Evolutionary conservation across 2,888 invertebrate genomes (phyloP).

Genomic region (Scaeva pyrastri): DNA sequence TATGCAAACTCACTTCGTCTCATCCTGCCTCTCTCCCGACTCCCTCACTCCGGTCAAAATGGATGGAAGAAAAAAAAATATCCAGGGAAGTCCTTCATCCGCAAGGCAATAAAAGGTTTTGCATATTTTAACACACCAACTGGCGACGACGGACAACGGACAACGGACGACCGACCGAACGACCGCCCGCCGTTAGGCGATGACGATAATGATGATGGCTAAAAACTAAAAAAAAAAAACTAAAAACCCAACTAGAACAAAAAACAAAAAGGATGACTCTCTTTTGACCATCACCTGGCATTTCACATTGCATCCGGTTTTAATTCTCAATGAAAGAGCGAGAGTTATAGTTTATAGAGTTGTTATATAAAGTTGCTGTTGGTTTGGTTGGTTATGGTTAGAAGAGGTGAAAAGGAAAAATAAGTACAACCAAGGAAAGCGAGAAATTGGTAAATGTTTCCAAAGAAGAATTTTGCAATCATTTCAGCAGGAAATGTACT

Average conservation of each 20-base stretch:
- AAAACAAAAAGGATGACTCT: conserved; percentile 29
- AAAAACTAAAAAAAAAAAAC: too few species aligned
- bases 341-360: conserved; percentile 26
- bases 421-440: background rate
- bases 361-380: background rate
- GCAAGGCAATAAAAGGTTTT: conserved; percentile 69
- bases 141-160: background rate
- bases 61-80: conserved; percentile 5
- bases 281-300: conserved; percentile 70
- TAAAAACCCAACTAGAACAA: too few species aligned
- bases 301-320: conserved; percentile 64
- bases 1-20: conserved; percentile 19
- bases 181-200: background rate
- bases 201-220: conserved; percentile 24
- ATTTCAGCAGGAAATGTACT: conserved; percentile 64
- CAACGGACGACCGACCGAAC: too few species aligned
- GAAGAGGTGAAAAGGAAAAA: background rate
- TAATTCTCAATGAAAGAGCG: conserved; percentile 31
- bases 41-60: conserved; percentile 27
- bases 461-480: conserved; percentile 64
- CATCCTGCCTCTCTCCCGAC: too few species aligned
- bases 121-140: conserved; percentile 66
- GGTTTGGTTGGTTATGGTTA: background rate
- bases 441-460: conserved; percentile 15
- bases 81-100: conserved; percentile 35